Evolutionary conservation across 2,888 invertebrate genomes (phyloP).

Genomic region (Papilio gigon): DNA sequence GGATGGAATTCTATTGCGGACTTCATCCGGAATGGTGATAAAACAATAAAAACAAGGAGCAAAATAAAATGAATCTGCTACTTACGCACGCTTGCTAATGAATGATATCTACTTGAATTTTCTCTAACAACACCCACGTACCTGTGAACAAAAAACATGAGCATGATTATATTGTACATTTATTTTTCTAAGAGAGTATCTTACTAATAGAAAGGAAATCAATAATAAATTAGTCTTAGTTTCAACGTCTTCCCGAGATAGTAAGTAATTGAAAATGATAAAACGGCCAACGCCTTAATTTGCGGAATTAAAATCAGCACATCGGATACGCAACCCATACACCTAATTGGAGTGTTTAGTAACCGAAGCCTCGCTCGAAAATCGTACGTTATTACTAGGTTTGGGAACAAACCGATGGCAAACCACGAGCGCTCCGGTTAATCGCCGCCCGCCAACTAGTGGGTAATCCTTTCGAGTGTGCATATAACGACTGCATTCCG

Average conservation of each 20-base stretch:
- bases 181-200: conserved; percentile 32
- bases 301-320: conserved; percentile 35
- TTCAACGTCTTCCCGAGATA: background rate
- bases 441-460: conserved; percentile 73
- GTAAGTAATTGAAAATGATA: background rate
- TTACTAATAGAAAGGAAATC: background rate
- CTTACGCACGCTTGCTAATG: conserved; percentile 69
- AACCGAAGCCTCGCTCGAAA: conserved; percentile 55
- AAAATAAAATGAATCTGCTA: conserved; percentile 67
- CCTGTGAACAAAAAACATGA: conserved; percentile 62
- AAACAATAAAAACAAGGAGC: conserved; percentile 44
- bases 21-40: conserved; percentile 36
- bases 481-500: conserved; percentile 72
- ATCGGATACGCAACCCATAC: conserved; percentile 38
- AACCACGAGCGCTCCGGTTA: conserved; percentile 71
- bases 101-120: conserved; percentile 67
- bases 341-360: conserved; percentile 59
- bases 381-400: conserved; percentile 60
- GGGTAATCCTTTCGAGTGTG: conserved; percentile 78
- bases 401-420: conserved; percentile 69
- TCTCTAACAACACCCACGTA: conserved; percentile 76
- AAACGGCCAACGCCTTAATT: background rate
- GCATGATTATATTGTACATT: conserved; percentile 40
- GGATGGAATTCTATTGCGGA: conserved; percentile 38
- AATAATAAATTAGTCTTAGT: background rate